phyloP scores from a whole-genome alignment of 2,797 vertebrate species.

The Chrysocyon brachyurus region DNA sequence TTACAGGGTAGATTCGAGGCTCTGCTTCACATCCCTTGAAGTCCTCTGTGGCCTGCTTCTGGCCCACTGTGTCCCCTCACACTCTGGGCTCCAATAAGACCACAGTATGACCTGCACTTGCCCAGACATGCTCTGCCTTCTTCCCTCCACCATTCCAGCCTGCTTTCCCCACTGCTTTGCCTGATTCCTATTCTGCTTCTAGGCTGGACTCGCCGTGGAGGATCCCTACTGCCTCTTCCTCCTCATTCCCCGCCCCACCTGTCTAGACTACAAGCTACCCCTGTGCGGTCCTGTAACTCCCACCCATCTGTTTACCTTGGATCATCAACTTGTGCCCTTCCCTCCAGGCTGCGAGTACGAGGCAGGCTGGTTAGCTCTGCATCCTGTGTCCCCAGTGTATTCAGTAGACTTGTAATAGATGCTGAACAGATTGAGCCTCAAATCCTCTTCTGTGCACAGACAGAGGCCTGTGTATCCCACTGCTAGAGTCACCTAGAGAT shows the following conservation, averaged over 20 bases:
- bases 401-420: background rate
- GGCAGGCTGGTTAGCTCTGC: background rate
- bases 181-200: background rate
- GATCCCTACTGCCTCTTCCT: fast-evolving
- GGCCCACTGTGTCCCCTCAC: background rate
- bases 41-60: background rate
- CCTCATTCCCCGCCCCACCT: no score
- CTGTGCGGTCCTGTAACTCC: fast-evolving
- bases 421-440: background rate
- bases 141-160: background rate
- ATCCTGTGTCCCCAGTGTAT: background rate
- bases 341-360: background rate
- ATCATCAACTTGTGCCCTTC: no score
- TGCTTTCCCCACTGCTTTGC: background rate
- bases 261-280: background rate
- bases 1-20: background rate
- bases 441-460: background rate
- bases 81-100: no score
- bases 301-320: background rate
- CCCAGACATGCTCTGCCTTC: fast-evolving
- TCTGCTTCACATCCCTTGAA: background rate
- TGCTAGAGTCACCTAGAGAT: no score
- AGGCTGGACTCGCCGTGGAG: background rate
- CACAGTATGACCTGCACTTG: background rate
- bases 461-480: background rate